These are phyloP conservation scores for Artemia franciscana DNA, from an alignment of 1,140 invertebrate genomes.

Conservation along the genomic window DNA sequence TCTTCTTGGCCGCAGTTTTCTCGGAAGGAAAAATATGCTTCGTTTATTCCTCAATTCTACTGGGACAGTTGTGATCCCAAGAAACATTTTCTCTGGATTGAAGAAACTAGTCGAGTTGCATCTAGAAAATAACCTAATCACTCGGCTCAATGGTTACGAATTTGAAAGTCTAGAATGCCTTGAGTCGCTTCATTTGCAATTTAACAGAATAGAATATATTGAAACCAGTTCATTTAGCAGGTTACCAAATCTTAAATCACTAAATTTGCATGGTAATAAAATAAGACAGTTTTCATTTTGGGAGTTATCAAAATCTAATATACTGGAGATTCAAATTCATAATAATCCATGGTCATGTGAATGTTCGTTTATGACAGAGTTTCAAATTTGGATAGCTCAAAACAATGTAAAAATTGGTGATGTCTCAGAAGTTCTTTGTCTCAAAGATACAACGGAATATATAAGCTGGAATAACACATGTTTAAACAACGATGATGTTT, in stretches of 20 bases:
- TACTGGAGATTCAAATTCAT: constrained; percentile 42
- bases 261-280: constrained; percentile 50
- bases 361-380: constrained; percentile 51
- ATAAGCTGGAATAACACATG: constrained; percentile 24
- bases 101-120: constrained; percentile 56
- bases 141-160: constrained; percentile 54
- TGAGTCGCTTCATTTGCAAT: constrained; percentile 34
- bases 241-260: constrained; percentile 37
- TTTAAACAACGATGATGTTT: constrained; percentile 17
- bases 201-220: constrained; percentile 41
- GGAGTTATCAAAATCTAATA: constrained; percentile 39
- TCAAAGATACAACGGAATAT: not conserved
- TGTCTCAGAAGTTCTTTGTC: constrained; percentile 20
- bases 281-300: constrained; percentile 49
- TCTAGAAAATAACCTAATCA: constrained; percentile 49
- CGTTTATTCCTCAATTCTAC: constrained; percentile 60
- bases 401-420: constrained; percentile 27
- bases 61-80: constrained; percentile 58
- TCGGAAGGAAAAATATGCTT: constrained; percentile 59
- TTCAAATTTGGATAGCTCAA: constrained; percentile 50
- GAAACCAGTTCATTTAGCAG: constrained; percentile 49
- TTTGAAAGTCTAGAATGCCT: constrained; percentile 33
- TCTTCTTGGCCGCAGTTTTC: constrained; percentile 55
- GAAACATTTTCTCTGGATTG: constrained; percentile 71
- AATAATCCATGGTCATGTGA: constrained; percentile 69